These are phyloP conservation scores for Formicarius rufipectus DNA, from an alignment of 2,113 vertebrate species.

Conservation along the genomic window DNA sequence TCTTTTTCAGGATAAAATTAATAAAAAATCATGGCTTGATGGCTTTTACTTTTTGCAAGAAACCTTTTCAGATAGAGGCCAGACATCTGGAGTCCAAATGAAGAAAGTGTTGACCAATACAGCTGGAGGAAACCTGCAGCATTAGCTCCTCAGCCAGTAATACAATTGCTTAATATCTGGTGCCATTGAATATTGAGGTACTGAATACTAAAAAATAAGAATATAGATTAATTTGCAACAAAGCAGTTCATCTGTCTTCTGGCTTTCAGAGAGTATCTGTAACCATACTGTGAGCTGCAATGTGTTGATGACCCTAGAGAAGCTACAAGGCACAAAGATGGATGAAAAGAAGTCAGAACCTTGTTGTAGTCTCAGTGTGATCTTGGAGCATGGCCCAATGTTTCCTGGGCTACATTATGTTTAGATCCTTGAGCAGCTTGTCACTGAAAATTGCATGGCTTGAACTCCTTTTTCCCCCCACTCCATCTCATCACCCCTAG, in stretches of 20 bases:
- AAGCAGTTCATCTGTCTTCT: not conserved
- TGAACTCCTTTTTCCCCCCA: not conserved
- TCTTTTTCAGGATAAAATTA: not conserved
- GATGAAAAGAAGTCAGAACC: not conserved
- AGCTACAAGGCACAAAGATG: not conserved
- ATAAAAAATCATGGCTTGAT: not conserved
- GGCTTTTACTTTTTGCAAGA: not conserved
- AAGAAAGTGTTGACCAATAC: not conserved
- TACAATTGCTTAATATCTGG: not conserved
- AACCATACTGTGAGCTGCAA: not conserved
- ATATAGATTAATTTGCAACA: not conserved
- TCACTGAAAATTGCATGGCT: not conserved
- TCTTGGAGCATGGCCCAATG: not conserved
- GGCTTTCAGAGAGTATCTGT: not conserved
- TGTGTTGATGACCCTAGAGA: not conserved
- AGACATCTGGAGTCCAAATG: not conserved
- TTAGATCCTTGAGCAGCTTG: not conserved
- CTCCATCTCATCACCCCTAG: not conserved
- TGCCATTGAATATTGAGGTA: not conserved
- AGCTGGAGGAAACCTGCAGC: not conserved
- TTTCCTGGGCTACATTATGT: not conserved
- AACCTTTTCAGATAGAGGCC: not conserved
- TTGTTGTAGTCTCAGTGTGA: not conserved
- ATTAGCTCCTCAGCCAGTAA: not conserved
- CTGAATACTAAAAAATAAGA: not conserved